Base-by-base conservation (phyloP, 2,797 vertebrate species). In the Melanotaenia trifasciata region DNA sequence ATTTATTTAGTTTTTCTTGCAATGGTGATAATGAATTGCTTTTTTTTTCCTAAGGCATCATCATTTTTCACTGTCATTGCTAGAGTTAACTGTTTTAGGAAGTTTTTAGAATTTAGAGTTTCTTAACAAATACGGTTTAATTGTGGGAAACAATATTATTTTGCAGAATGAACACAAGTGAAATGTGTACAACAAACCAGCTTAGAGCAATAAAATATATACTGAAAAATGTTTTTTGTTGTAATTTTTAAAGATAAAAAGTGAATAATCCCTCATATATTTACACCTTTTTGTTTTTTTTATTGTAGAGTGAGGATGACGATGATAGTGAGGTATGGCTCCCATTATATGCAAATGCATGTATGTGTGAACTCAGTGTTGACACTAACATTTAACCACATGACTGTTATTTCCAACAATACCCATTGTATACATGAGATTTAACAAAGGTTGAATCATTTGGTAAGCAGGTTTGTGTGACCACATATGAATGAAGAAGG, bases 261-360 rank as follows among this genome's bases (percentile, higher is more conserved):
- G 20, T 22, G 8, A 22, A 18, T 43, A 43, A 51, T 51, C 47
- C 20, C 10, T 22, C 14, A 5, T 43, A 18, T 14, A 18, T 78
- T 78, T 88, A 80, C 50, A 53, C 22, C 9, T 11, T 51, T 51
- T 12, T 51, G n/a, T 67, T 57, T 36, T 84, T 87, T 84, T 78
- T 87, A 8, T 18, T 12, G 36, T 95, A 99, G 97, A 98, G 96
- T 14, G 97, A 99, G 92, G 97, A 97, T 86, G 97, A 98, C 66
- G 95, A 96, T 81, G 96, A 97, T 69, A 75, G 84, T 64, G 96
- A 98, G 97, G 97, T 98, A 98, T 75, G 94, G 30, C 78, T 84
- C 67, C 20, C 80, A 84, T 10, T 79, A 83, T 83, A 62, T 78
- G 67, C 56, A 65, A 63, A 71, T 63, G 58, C 58, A 58, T 24